Evolutionary conservation across 2,888 invertebrate species (phyloP), one percentile per base, ranked within the genome.

Genomic region (Stenodema calcarata): DNA sequence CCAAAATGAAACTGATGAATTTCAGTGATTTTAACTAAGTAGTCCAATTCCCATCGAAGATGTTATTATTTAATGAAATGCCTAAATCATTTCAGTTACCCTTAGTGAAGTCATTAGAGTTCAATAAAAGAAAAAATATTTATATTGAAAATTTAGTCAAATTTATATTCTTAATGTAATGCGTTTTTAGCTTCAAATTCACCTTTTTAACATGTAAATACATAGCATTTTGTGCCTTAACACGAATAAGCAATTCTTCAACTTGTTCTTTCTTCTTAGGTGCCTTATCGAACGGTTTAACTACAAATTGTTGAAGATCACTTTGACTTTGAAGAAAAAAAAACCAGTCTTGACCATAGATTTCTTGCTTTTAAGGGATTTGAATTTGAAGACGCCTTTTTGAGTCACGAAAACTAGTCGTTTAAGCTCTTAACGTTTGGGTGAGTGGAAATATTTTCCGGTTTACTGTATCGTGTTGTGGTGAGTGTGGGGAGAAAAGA

Each of bases 201-300:
- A 73, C 41, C 30, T 35, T 41, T 73, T 18, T 16, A 73, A 73
- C 30, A 14, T 73, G 78, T 78, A 78, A 27, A 80, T 80, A 50
- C 50, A 35, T 84, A 84, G 76, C 41, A 73, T 84, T 75, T 73
- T 84, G 84, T 84, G 84, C 84, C 84, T 84, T 84, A 84, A 84
- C 84, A 76, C 82, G 54, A 62, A 54, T 69, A 84, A 84, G 84
- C 84, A 84, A 84, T 84, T 84, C 76, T 84, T 76, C 75, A 84
- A 84, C 84, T 84, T 27, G 84, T 27, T 84, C 84, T 84, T 84
- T 84, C 84, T 84, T 84, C 50, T 73, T 84, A 84, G 84, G 84
- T 84, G 84, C 84, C 84, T 84, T 84, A 84, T 75, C 27, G 35
- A 54, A 30, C 73, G 73, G 16, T 75, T 75, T 75, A 35, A 35